A percentile compares a stretch with the other conserved stretches of the same genome.
These are phyloP conservation scores for Andricus quercusramuli DNA, from an alignment of 2,888 invertebrate species.

Conservation along the genomic window DNA sequence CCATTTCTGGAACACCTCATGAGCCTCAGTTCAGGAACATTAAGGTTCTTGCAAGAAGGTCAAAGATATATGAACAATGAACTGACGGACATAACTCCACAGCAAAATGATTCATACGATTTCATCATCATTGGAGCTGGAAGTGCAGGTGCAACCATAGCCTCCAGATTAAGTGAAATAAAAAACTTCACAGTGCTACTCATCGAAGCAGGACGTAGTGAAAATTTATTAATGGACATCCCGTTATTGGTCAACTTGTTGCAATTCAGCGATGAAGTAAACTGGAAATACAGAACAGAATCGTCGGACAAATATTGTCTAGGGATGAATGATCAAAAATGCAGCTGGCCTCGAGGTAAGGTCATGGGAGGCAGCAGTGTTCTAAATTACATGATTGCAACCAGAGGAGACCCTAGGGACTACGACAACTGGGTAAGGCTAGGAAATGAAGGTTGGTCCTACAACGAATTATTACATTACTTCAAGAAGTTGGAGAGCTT, in stretches of 20 bases:
- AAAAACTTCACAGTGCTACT: slow-evolving; percentile 85
- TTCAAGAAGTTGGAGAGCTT: slow-evolving; percentile 89
- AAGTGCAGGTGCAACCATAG: slow-evolving; percentile 88
- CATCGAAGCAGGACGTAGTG: slow-evolving; percentile 84
- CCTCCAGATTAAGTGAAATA: slow-evolving; percentile 86
- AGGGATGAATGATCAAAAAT: slow-evolving; percentile 75
- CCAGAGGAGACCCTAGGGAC: slow-evolving; percentile 85
- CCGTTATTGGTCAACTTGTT: slow-evolving; percentile 86
- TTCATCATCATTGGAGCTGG: slow-evolving; percentile 90
- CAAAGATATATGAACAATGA: slow-evolving; percentile 80
- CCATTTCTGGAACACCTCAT: slow-evolving; percentile 10
- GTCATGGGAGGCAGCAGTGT: slow-evolving; percentile 90
- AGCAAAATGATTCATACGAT: slow-evolving; percentile 83
- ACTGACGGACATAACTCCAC: slow-evolving; percentile 79
- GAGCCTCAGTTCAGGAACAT: slow-evolving; percentile 10
- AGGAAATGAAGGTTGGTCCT: slow-evolving; percentile 88
- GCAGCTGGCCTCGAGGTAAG: slow-evolving; percentile 82
- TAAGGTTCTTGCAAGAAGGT: slow-evolving; percentile 81
- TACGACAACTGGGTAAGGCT: slow-evolving; percentile 87
- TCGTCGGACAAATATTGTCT: slow-evolving; percentile 86
- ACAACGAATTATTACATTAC: slow-evolving; percentile 86
- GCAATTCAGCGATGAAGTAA: slow-evolving; percentile 82
- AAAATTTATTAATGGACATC: slow-evolving; percentile 43
- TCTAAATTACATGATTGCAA: slow-evolving; percentile 90
- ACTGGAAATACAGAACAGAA: slow-evolving; percentile 91